Percentiles rank a stretch among this genome's conserved stretches.
Evolutionary conservation across 2,888 invertebrate species (phyloP).

Genomic region (Lacanobia wlatinum): DNA sequence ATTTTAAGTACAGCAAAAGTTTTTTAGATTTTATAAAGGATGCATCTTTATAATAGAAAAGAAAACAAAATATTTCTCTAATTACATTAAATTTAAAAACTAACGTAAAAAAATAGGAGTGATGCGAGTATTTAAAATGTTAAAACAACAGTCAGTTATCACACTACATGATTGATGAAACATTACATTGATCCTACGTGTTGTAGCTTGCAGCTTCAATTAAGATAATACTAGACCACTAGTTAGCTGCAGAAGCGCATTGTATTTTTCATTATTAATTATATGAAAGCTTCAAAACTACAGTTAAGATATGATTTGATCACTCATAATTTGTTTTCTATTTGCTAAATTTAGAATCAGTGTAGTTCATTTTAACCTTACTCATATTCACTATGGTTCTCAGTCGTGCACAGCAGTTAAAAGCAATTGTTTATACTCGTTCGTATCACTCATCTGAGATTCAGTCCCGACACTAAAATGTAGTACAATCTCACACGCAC

Average conservation of each 20-base stretch:
- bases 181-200: slow-evolving; percentile 56
- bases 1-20: slow-evolving; percentile 56
- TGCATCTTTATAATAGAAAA: slow-evolving; percentile 48
- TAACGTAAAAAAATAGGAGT: slow-evolving; percentile 55
- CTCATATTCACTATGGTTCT: slow-evolving; percentile 72
- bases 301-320: slow-evolving; percentile 86
- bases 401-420: slow-evolving; percentile 45
- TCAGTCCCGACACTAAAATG: slow-evolving; percentile 53
- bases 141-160: slow-evolving; percentile 66
- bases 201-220: slow-evolving; percentile 42
- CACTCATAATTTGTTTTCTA: slow-evolving; percentile 80
- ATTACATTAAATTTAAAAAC: slow-evolving; percentile 45
- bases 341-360: slow-evolving; percentile 63
- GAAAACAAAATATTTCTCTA: slow-evolving; percentile 47
- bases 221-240: slow-evolving; percentile 58
- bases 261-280: slow-evolving; percentile 66
- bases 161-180: slow-evolving; percentile 60
- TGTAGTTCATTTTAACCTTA: slow-evolving; percentile 67
- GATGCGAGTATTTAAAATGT: slow-evolving; percentile 66
- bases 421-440: slow-evolving; percentile 49
- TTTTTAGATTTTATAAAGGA: slow-evolving; percentile 9
- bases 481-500: slow-evolving; percentile 72
- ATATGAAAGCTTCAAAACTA: slow-evolving; percentile 79
- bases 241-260: slow-evolving; percentile 68
- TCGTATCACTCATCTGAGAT: slow-evolving; percentile 63